phyloP scores from a whole-genome alignment of 2,113 vertebrate species.

The Callospermophilus lateralis region DNA sequence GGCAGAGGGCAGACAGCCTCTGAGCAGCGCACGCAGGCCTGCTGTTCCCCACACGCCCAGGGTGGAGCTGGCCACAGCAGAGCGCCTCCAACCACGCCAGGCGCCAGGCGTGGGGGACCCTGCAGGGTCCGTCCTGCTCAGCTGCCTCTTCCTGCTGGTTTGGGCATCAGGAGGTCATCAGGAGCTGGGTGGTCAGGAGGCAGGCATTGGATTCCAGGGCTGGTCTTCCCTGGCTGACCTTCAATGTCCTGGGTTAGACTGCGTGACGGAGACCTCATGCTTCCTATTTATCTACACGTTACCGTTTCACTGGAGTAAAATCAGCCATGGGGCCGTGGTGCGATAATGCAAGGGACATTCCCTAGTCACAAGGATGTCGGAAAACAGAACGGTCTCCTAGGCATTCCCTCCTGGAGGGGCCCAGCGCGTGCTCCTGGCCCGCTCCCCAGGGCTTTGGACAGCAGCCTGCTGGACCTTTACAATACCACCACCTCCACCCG shows the following conservation, averaged over 20 bases:
- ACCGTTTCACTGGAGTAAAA: neutral
- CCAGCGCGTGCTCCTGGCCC: neutral
- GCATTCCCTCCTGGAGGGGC: neutral
- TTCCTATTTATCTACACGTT: neutral
- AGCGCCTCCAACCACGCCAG: no score
- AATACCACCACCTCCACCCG: no score
- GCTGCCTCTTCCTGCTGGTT: neutral
- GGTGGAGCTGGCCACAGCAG: no score
- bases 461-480: no score
- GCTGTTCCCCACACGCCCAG: neutral
- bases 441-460: neutral
- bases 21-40: constrained; percentile 46
- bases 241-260: neutral
- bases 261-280: no score
- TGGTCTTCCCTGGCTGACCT: neutral
- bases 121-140: neutral
- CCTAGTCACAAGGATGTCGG: no score
- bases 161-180: neutral
- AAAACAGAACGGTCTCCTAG: neutral
- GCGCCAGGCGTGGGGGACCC: no score
- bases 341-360: neutral
- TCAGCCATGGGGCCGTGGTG: neutral
- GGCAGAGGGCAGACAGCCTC: constrained; percentile 52
- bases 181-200: neutral
- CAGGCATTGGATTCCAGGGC: neutral